These are phyloP conservation scores for Lycorma delicatula DNA, from an alignment of 1,140 invertebrate species.

Conservation along the genomic window DNA sequence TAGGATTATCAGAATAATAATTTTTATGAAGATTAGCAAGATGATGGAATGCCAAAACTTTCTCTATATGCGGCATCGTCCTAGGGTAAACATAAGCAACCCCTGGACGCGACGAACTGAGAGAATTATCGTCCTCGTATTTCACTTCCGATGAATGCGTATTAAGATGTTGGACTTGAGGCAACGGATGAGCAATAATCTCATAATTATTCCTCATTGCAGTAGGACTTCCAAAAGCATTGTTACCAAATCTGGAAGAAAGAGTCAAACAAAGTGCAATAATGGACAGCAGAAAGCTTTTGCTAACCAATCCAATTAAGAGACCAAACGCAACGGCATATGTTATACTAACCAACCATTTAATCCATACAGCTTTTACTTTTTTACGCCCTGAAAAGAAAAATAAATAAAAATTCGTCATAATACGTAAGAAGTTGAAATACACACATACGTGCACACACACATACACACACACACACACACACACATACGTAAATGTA, in stretches of 20 bases:
- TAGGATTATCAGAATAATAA: background rate
- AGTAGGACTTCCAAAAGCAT: background rate
- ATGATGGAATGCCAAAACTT: background rate
- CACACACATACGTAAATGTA: no score
- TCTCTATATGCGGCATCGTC: background rate
- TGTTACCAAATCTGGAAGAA: background rate
- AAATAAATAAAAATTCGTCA: no score
- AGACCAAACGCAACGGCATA: constrained; percentile 4
- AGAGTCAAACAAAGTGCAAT: constrained; percentile 1
- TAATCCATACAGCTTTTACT: background rate
- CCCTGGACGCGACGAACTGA: background rate
- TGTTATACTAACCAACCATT: constrained; percentile 1
- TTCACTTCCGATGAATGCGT: background rate
- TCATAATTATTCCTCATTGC: constrained; percentile 3
- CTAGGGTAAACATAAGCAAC: background rate
- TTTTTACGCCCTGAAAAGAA: background rate
- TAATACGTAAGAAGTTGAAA: no score
- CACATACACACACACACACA: no score
- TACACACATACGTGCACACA: no score
- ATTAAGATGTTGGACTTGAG: background rate
- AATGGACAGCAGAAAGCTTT: constrained; percentile 6
- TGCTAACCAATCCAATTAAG: constrained; percentile 7
- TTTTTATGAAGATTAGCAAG: background rate
- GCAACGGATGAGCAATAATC: background rate
- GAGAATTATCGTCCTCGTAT: constrained; percentile 1